Evolutionary conservation across 2,888 invertebrate genomes (phyloP), one percentile per base, ranked within the genome.

Genomic region (Congeria kusceri): DNA sequence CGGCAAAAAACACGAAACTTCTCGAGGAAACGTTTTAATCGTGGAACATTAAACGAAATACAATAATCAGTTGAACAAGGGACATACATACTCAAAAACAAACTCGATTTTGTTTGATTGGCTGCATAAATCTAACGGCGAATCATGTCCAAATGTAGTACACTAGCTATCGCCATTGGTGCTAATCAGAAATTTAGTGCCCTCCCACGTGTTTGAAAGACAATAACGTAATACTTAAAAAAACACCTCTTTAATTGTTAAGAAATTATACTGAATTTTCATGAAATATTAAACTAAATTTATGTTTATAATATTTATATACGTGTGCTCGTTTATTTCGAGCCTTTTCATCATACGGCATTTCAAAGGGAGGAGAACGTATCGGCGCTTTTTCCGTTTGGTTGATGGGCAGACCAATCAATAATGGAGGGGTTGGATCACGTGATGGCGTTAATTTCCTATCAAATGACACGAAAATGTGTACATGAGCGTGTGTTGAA

Each of bases 101-200:
- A 80, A 82, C 80, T 95, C 95, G 75, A 80, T 83, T 95, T 95
- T 96, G 96, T 96, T 96, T 96, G 96, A 96, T 97, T 97, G 97
- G 96, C 91, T 92, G 89, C 89, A 89, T 96, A 96, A 96, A 96
- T 96, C 96, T 96, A 96, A 95, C 96, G 96, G 95, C 95, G 96
- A 96, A 93, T 92, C 91, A 91, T 88, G 89, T 83, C 83, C 87
- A 74, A 87, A 88, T 87, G 83, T 78, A 77, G 76, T 77, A 77
- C 80, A 72, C 75, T 64, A 71, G 77, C 78, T 63, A 81, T 84
- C 87, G 77, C 90, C 86, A 91, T 91, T 91, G 91, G 91, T 90
- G 90, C 89, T 80, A 78, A 61, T 71, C 32, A 62, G 64, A 27
- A 47, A 27, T 39, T 39, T 29, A 46, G 23, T 9, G 18, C 25